Evolutionary conservation across 2,113 vertebrate species (phyloP), one percentile per base, ranked within the genome.

Genomic region (Petrocephalus zakoni): DNA sequence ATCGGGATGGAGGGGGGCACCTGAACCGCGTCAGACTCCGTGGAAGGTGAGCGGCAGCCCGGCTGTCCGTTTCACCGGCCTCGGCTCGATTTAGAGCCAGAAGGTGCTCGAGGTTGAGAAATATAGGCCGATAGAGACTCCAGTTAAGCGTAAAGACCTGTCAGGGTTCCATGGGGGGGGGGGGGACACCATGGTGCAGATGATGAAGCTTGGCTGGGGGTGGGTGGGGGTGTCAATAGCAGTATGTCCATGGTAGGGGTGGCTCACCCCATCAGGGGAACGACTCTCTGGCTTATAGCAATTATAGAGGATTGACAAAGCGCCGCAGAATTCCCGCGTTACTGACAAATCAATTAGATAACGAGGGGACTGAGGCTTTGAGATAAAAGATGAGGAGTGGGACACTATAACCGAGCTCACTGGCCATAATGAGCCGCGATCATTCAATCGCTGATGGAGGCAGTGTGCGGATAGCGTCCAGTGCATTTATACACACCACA

Each of bases 321-420:
- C 81, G 22, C 47, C 13, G 47, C 22, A 19, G 22, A 51, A 51
- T 49, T 85, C 49, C 46, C 49, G 82, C 21, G 82, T n/a, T n/a
- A 85, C 82, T 51, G n/a, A 85, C n/a, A 85, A 85, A 85, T 85
- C 49, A 51, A 49, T 51, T 49, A 51, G 46, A 85, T 49, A 85
- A 85, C 72, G 72, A 78, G 72, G 72, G 72, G 72, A 78, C 72
- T 78, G 72, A 78, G 72, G 34, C 17, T 78, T 78, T 78, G 72
- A 78, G 72, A 78, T 78, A 78, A 78, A 78, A 78, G 72, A 78
- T 78, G 72, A 78, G 72, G 37, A 78, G 72, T 29, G 34, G 72
- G 72, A 78, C 72, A 78, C 72, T 42, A 42, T 78, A 78, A 19
- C 72, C 19, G 34, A 78, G 72, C 34, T 78, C 34, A 19, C 72